Conservation (phyloP, 2,113 vertebrate genomes). For the Vireo altiloquus region DNA sequence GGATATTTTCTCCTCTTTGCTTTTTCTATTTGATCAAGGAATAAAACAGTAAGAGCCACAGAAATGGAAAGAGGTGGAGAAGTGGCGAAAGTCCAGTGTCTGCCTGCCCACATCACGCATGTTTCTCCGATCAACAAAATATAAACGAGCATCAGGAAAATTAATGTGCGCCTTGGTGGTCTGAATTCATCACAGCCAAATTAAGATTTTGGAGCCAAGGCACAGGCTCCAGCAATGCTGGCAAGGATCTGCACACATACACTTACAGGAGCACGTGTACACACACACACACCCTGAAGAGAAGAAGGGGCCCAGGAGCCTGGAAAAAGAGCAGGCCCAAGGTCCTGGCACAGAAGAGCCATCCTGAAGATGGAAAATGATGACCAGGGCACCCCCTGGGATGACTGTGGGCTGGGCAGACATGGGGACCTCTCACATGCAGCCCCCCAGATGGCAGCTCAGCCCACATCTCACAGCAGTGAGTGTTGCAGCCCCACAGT, state of each 20-base stretch:
- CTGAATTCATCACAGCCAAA: conserved; percentile 67
- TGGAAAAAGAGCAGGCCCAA: not conserved
- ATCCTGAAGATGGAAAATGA: not conserved
- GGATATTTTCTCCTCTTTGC: conserved; percentile 52
- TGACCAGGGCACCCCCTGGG: not conserved
- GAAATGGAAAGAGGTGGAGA: conserved; percentile 54
- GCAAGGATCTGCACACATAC: conserved; percentile 21
- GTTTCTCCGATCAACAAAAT: conserved; percentile 74
- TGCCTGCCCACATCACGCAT: conserved; percentile 64
- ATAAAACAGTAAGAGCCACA: conserved; percentile 51
- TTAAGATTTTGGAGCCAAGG: conserved; percentile 55
- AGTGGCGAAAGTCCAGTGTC: conserved; percentile 14
- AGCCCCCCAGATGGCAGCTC: not conserved
- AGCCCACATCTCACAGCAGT: not conserved
- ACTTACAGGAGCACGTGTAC: not conserved
- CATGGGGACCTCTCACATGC: accelerated
- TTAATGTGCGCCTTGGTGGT: conserved; percentile 75
- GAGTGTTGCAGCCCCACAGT: not conserved
- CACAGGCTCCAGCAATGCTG: conserved; percentile 48
- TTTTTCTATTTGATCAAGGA: conserved; percentile 47
- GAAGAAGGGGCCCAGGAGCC: not conserved
- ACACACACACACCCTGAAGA: not conserved
- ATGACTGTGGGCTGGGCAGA: not conserved
- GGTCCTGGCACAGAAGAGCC: not conserved
- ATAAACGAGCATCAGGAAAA: conserved; percentile 76